These are phyloP conservation scores for Crax fasciolata DNA, from an alignment of 2,797 vertebrate species.

Conservation along the genomic window DNA sequence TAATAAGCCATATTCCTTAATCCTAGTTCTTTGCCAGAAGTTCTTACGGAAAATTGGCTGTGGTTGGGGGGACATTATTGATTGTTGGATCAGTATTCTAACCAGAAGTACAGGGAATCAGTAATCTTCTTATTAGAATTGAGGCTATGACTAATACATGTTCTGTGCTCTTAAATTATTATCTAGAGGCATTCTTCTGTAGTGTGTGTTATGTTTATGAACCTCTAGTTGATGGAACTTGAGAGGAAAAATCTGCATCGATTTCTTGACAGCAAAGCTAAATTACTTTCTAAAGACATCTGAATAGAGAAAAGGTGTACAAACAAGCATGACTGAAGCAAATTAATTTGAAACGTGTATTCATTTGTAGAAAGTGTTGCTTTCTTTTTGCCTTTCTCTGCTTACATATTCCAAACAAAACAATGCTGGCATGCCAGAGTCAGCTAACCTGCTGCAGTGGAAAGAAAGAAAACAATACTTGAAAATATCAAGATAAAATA, in stretches of 20 bases:
- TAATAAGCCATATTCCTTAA: not conserved
- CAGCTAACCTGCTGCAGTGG: not conserved
- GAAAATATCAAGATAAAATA: not conserved
- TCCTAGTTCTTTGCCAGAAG: not conserved
- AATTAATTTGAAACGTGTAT: not conserved
- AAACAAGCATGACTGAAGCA: not conserved
- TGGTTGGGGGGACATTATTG: not conserved
- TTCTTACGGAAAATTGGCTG: not conserved
- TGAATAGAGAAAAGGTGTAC: not conserved
- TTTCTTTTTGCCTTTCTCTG: not conserved
- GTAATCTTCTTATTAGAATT: not conserved
- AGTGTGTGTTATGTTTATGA: not conserved
- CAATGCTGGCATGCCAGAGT: not conserved
- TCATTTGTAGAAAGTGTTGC: not conserved
- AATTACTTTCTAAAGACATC: not conserved
- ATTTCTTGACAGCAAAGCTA: not conserved
- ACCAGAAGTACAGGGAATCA: not conserved
- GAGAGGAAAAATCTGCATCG: not conserved
- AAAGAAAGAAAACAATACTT: not conserved
- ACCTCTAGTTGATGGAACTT: not conserved
- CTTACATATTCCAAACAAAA: not conserved
- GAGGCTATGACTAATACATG: not conserved
- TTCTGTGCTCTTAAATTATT: not conserved
- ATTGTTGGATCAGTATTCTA: not conserved
- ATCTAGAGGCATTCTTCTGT: not conserved